Conservation (phyloP, 2,888 invertebrate genomes). For the Hypselothyrea guttata region DNA sequence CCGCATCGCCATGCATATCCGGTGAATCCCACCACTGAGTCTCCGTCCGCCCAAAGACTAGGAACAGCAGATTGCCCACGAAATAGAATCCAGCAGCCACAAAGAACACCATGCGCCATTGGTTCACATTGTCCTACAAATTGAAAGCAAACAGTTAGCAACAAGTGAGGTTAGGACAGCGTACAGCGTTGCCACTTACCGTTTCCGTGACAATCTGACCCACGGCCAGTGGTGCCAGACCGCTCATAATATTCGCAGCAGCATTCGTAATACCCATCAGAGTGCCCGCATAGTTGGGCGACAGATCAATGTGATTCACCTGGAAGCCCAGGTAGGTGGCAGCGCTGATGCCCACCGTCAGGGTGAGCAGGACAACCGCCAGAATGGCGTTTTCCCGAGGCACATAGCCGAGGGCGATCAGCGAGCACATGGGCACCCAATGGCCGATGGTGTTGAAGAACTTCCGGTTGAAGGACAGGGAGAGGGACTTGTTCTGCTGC, state of each 20-base stretch:
- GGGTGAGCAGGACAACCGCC: slow-evolving; percentile 86
- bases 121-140: slow-evolving; percentile 76
- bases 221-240: slow-evolving; percentile 89
- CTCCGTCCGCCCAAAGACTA: slow-evolving; percentile 84
- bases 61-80: slow-evolving; percentile 84
- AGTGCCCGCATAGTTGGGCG: slow-evolving; percentile 92
- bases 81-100: slow-evolving; percentile 84
- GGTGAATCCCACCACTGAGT: slow-evolving; percentile 86
- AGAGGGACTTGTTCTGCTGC: slow-evolving; percentile 72
- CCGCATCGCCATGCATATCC: slow-evolving; percentile 35
- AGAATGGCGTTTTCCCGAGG: slow-evolving; percentile 79
- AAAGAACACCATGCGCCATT: slow-evolving; percentile 85
- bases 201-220: slow-evolving; percentile 87
- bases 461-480: slow-evolving; percentile 82
- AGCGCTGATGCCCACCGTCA: slow-evolving; percentile 90
- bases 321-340: slow-evolving; percentile 90
- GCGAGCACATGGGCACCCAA: slow-evolving; percentile 87
- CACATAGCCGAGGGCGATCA: slow-evolving; percentile 85
- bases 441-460: slow-evolving; percentile 85
- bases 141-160: background rate
- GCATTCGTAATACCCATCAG: slow-evolving; percentile 94
- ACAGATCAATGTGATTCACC: slow-evolving; percentile 92
- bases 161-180: background rate
- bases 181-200: slow-evolving; percentile 83
- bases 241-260: slow-evolving; percentile 89